Base-by-base conservation (phyloP, 2,797 vertebrate genomes). In the Glossophaga mutica region DNA sequence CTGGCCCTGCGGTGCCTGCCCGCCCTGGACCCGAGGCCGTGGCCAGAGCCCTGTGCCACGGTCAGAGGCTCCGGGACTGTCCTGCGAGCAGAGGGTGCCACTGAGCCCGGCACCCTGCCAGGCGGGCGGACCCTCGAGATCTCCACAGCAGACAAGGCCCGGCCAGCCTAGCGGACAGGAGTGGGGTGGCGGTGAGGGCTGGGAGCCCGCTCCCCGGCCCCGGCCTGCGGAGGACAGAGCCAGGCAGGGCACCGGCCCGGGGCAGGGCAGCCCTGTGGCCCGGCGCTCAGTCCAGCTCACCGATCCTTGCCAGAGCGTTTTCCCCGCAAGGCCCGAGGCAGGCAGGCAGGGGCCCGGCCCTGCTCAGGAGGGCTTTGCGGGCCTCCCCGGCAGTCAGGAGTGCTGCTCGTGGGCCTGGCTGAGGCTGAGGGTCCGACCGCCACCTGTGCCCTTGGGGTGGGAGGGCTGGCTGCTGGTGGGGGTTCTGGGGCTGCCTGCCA, bases 341-440 rank as follows among this genome's bases (percentile, higher is more conserved):
- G 95, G 57, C 34, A 37, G 29, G 52, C 59, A 5, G 4, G 24
- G n/a, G n/a, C n/a, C 24, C 16, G 0, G 18, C 67, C 2, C 42
- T 44, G 9, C 26, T 19, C 6, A 6, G 18, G 16, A 50, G 22
- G 9, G n/a, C 50, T 37, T 10, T 52, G n/a, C 11, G 21, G 16
- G 29, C 42, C n/a, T 21, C 37, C 34, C 52, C 82, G 62, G 48
- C 82, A 22, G 32, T n/a, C 50, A 24, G 76, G 50, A n/a, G 50
- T 3, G 68, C 22, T 0, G 18, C 11, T 48, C 7, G 5, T 2
- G 7, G 77, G 12, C 15, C n/a, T 0, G 0, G 24, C 22, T 1
- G 21, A 42, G 24, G 70, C 52, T 4, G 6, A 32, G 52, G 2
- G 1, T 2, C 11, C 11, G 5, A 21, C 70, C 32, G 5, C 10